Evolutionary conservation across 1,140 invertebrate genomes (phyloP), one percentile per base, ranked within the genome.

Genomic region (Copidosoma floridanum): DNA sequence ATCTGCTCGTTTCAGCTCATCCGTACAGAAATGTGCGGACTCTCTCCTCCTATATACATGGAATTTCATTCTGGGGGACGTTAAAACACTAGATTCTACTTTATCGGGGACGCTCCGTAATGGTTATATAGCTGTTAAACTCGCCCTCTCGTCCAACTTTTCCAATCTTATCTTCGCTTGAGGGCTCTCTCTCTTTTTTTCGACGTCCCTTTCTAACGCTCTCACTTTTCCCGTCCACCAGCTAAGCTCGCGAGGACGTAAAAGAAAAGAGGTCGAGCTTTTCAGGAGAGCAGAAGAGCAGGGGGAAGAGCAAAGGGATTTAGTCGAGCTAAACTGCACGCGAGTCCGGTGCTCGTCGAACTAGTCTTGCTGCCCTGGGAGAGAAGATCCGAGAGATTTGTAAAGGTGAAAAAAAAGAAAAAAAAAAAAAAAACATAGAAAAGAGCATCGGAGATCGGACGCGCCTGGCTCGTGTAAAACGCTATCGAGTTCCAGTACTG

Each of bases 91-190:
- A 75, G 75, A 78, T 77, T 77, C 76, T 71, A 75, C 73, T 78
- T 76, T 77, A 77, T 76, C 70, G 74, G 70, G 70, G 74, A 63
- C n/a, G n/a, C n/a, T n/a, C 16, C 69, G 78, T 81, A 81, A 81
- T 80, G 72, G 80, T 75, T 73, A 76, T 79, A 79, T 79, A 80
- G 79, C 78, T 77, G 79, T 80, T 79, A 79, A 76, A 75, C 67
- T 76, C 73, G 72, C 72, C 74, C 76, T 6, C 75, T 79, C 72
- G 69, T 80, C 77, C 78, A 81, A 81, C 78, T 81, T 81, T 82
- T 81, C 80, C 80, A 81, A 81, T 82, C 79, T 81, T 80, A 82
- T 81, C 81, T 80, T 71, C 70, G 64, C 64, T 66, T 71, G 71
- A 68, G 67, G 70, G 63, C 47, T 64, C 62, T 20, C 41, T 26